Base-by-base conservation (phyloP, 2,113 vertebrate species). In the Barnardius zonarius region DNA sequence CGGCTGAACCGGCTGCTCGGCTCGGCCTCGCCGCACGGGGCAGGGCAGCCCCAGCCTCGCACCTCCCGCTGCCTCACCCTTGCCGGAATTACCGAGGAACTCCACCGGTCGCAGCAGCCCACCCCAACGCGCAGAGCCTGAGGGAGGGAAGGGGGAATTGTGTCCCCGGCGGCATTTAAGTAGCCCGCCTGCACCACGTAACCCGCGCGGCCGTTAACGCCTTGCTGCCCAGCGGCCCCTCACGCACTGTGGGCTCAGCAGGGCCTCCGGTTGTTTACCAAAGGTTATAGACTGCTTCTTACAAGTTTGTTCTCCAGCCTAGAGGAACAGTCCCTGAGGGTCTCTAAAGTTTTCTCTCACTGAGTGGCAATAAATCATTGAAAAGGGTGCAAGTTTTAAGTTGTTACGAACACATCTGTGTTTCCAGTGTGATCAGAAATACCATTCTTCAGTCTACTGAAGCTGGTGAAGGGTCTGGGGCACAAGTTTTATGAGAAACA, bases 91-190 rank as follows among this genome's bases (percentile, higher is more conserved):
- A 24, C 59, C 13, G 16, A 15, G 46, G 3, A 3, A 6, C 1
- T 2, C 4, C 27, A 0, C 10, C 7, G 0, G 14, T n/a, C 7
- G 1, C 46, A 11, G 1, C 46, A 3, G 22, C 17, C 15, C 17
- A 6, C 49, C 12, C 28, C 6, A 2, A 6, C 3, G 5, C 39
- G 6, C 10, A 2, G 1, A 17, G 28, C 7, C 33, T 1, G 13
- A 22, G 6, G 5, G 33, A 24, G 12, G 0, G 5, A 17, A 10
- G 8, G 2, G 0, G 1, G 0, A 1, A 1, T 1, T 0, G 1
- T 0, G 2, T 0, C 0, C 23, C 37, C 5, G 3, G 10, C 4
- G 7, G 23, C 6, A 0, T 52, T 86, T 68, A 52, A 86, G 23
- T 28, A 46, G 4, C 48, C 59, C 24, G 11, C 46, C 31, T 0